Evolutionary conservation across 2,888 invertebrate genomes (phyloP).

Genomic region (Macaria notata): DNA sequence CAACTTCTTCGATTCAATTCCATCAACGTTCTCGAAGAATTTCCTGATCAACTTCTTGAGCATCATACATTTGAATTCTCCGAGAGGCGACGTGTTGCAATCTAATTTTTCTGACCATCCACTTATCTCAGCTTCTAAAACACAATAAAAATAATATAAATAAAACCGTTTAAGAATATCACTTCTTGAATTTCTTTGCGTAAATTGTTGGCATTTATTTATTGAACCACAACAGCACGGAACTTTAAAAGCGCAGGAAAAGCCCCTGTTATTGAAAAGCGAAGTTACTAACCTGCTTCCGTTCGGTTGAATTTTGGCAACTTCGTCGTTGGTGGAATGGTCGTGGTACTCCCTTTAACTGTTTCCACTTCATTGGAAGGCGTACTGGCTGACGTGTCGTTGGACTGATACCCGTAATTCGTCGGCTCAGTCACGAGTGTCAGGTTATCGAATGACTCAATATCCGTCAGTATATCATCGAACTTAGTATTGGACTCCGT

Average conservation of each 20-base stretch:
- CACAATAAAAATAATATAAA: background rate
- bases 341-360: background rate
- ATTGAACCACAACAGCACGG: no score
- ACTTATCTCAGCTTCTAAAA: conserved; percentile 18
- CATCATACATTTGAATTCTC: conserved; percentile 11
- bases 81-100: conserved; percentile 3
- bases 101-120: conserved; percentile 13
- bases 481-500: background rate
- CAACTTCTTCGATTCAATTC: conserved; percentile 3
- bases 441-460: background rate
- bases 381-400: background rate
- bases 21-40: background rate
- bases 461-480: background rate
- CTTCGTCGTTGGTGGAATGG: background rate
- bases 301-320: conserved; percentile 1
- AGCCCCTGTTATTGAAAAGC: background rate
- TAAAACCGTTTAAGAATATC: background rate
- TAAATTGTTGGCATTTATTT: no score
- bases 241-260: no score
- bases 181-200: no score
- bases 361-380: background rate
- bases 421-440: background rate
- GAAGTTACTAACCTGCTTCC: conserved; percentile 8
- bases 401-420: background rate
- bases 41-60: conserved; percentile 3